Conservation (phyloP, 2,113 vertebrate genomes). For the Rhinogobius similis region DNA sequence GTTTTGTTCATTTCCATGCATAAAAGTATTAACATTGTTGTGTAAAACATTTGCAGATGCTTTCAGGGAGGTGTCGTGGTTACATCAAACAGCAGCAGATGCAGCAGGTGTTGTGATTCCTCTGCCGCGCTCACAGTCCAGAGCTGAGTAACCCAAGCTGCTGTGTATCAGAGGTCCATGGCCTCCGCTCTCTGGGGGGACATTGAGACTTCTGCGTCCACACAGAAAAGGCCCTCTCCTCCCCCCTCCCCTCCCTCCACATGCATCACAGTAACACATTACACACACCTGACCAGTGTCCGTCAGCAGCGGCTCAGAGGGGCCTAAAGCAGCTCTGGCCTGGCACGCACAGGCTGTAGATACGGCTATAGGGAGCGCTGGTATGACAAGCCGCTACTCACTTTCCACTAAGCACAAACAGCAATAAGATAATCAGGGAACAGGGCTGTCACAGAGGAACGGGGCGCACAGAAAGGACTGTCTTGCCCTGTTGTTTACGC, state of each 20-base stretch:
- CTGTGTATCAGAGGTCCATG: constrained; percentile 52
- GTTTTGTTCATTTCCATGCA: no score
- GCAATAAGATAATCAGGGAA: background rate
- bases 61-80: constrained; percentile 1
- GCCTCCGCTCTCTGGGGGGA: constrained; percentile 63
- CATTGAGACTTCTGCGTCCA: constrained; percentile 52
- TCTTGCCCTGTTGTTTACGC: background rate
- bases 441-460: background rate
- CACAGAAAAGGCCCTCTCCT: constrained; percentile 64
- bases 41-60: background rate
- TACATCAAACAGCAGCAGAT: constrained; percentile 6
- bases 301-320: constrained; percentile 54
- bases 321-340: background rate
- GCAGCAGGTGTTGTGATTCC: constrained; percentile 40
- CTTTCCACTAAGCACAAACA: background rate
- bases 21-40: background rate
- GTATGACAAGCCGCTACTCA: background rate
- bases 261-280: constrained; percentile 54
- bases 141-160: constrained; percentile 61
- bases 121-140: constrained; percentile 30
- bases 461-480: background rate
- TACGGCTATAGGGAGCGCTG: background rate
- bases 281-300: constrained; percentile 65
- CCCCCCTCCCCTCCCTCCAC: background rate
- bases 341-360: background rate